These are phyloP conservation scores for Steinernema scapterisci DNA, from an alignment of 2,888 invertebrate species.

Conservation along the genomic window DNA sequence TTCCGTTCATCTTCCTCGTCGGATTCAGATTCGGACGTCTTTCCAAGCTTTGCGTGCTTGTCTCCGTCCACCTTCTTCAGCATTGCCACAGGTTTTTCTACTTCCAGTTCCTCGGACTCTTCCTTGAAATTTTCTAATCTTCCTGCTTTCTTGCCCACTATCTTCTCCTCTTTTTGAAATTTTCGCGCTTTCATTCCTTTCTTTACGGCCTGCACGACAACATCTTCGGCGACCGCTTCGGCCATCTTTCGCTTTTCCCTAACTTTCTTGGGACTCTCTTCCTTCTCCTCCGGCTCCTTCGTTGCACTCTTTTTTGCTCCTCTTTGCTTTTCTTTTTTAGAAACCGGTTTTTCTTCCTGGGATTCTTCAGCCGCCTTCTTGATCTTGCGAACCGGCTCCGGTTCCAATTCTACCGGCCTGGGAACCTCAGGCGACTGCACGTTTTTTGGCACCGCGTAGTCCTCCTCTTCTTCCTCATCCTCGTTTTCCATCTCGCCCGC, in stretches of 20 bases:
- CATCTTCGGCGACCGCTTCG: neutral
- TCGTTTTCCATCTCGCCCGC: constrained; percentile 8
- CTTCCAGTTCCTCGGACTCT: neutral
- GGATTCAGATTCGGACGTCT: too few relatives aligned
- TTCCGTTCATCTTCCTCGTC: neutral
- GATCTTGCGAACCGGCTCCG: neutral
- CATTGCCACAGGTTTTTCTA: too few relatives aligned
- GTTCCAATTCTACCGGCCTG: constrained; percentile 8
- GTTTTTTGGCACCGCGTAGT: neutral
- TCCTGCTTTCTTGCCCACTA: neutral
- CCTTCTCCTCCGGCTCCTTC: constrained; percentile 1
- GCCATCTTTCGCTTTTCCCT: neutral
- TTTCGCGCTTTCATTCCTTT: neutral
- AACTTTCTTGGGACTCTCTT: neutral
- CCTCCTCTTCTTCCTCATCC: neutral
- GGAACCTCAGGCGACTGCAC: constrained; percentile 5
- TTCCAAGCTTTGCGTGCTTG: too few relatives aligned
- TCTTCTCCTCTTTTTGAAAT: neutral
- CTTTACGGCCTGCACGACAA: neutral
- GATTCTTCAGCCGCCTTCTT: neutral
- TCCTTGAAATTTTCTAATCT: neutral
- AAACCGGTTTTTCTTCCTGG: neutral
- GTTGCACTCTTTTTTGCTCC: neutral
- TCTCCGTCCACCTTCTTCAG: too few relatives aligned
- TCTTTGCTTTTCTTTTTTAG: neutral